phyloP scores from a whole-genome alignment of 23 tunicate genomes.

The Diplosoma virens region DNA sequence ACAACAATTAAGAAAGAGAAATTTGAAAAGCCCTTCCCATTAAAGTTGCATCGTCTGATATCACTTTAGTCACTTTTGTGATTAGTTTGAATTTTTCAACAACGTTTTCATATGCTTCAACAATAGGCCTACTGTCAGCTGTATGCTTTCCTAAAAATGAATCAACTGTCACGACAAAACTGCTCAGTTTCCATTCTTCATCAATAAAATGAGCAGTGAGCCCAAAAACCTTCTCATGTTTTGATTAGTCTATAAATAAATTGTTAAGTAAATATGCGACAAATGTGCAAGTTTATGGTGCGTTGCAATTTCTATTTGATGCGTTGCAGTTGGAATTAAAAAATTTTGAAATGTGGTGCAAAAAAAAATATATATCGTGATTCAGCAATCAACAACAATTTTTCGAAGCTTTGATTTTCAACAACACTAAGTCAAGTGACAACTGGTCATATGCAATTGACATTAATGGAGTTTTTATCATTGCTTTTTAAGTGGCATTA shows the following conservation, averaged over 20 bases:
- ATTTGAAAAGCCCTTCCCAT: neutral
- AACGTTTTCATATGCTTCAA: neutral
- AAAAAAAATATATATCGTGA: neutral
- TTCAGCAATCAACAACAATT: neutral
- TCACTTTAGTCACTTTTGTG: neutral
- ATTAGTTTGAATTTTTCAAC: neutral
- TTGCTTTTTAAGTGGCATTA: neutral
- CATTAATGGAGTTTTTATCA: neutral
- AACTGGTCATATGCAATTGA: neutral
- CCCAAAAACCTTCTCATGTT: too few relatives aligned
- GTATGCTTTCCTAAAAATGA: neutral
- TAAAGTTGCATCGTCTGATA: neutral
- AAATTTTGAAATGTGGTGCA: neutral
- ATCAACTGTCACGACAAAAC: neutral
- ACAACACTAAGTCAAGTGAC: neutral
- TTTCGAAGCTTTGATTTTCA: neutral
- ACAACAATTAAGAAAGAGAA: neutral
- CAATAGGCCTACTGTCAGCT: neutral
- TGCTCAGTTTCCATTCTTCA: neutral
- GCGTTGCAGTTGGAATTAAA: neutral
- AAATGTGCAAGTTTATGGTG: neutral
- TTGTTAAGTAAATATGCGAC: neutral
- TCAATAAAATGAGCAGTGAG: neutral
- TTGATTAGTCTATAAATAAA: neutral
- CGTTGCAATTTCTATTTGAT: neutral